These are phyloP conservation scores for Sebastiscus tertius DNA, from an alignment of 2,797 vertebrate genomes.

Conservation along the genomic window DNA sequence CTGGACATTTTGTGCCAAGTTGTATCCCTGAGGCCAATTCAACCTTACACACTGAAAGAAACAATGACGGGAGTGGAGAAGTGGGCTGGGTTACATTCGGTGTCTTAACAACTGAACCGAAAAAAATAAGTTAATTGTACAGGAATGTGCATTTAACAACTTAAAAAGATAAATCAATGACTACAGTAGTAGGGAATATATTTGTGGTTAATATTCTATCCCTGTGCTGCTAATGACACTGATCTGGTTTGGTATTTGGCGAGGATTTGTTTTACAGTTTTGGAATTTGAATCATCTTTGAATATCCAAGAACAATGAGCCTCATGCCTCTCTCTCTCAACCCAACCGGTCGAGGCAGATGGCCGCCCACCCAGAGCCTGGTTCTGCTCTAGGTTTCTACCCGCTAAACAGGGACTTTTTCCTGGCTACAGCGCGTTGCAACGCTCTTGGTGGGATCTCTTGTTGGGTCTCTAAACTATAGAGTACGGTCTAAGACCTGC, in stretches of 20 bases:
- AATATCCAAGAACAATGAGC: not conserved
- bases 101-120: not conserved
- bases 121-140: not conserved
- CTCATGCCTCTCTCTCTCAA: too few relatives aligned
- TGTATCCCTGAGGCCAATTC: slow-evolving; percentile 21
- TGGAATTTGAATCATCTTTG: not conserved
- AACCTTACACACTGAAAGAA: slow-evolving; percentile 13
- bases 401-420: too few relatives aligned
- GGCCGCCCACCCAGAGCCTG: too few relatives aligned
- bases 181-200: not conserved
- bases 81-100: not conserved
- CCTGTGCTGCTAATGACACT: not conserved
- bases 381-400: too few relatives aligned
- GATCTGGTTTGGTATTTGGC: not conserved
- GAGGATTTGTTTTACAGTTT: not conserved
- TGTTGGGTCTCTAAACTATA: too few relatives aligned
- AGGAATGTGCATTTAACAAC: not conserved
- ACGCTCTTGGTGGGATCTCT: too few relatives aligned
- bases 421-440: too few relatives aligned
- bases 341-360: too few relatives aligned
- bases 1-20: slow-evolving; percentile 31
- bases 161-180: not conserved
- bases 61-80: slow-evolving; percentile 1
- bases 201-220: not conserved
- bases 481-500: too few relatives aligned